These are phyloP conservation scores for Thunnus thynnus DNA, from an alignment of 2,113 vertebrate genomes.

Conservation along the genomic window DNA sequence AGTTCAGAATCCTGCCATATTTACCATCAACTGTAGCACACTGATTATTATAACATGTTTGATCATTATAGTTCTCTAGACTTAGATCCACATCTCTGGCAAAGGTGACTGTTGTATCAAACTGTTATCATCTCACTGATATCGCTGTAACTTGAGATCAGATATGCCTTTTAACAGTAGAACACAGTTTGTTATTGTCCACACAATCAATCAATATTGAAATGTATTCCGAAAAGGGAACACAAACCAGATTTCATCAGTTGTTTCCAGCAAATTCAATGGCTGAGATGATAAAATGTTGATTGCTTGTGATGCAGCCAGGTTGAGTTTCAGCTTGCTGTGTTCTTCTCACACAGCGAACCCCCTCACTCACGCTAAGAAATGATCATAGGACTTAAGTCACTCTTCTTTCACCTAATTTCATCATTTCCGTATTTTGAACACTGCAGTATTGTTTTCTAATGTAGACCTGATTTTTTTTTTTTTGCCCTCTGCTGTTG, in stretches of 20 bases:
- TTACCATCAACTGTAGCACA: neutral
- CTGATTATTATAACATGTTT: neutral
- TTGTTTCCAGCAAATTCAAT: neutral
- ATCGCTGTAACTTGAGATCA: neutral
- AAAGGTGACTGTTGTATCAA: too few relatives aligned
- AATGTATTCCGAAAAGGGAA: neutral
- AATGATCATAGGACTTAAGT: neutral
- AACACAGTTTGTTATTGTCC: neutral
- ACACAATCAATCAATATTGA: neutral
- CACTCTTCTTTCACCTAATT: slow-evolving; percentile 27
- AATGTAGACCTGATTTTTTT: neutral
- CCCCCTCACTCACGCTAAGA: neutral
- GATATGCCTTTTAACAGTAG: too few relatives aligned
- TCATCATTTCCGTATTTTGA: slow-evolving; percentile 41
- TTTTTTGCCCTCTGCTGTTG: slow-evolving; percentile 13
- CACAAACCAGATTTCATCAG: neutral
- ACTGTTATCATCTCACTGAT: neutral
- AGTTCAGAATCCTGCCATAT: neutral
- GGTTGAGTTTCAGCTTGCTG: neutral
- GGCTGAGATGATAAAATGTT: neutral
- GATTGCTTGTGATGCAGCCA: neutral
- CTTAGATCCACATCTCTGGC: neutral
- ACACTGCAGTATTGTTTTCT: neutral
- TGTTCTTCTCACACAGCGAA: neutral
- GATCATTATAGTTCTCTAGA: neutral